A percentile compares a stretch with the other conserved stretches of the same genome.
Conservation (phyloP, 35 echinoderm and acorn worm species). For the Strongylocentrotus purpuratus region DNA sequence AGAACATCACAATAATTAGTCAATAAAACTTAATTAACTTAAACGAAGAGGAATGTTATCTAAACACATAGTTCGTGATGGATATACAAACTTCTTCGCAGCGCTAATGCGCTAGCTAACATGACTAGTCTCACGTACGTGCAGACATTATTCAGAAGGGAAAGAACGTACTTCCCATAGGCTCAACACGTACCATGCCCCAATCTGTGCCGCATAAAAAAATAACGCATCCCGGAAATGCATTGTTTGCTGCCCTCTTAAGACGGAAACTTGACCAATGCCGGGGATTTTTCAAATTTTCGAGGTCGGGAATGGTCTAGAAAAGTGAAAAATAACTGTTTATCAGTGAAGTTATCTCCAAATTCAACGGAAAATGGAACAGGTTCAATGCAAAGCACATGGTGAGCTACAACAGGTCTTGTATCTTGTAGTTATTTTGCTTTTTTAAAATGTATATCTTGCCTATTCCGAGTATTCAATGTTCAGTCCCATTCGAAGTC, state of each 20-base stretch:
- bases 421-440: neutral
- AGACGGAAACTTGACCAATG: neutral
- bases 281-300: conserved; percentile 3
- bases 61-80: too few species aligned
- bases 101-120: too few species aligned
- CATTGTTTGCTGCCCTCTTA: neutral
- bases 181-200: too few species aligned
- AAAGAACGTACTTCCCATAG: too few species aligned
- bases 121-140: too few species aligned
- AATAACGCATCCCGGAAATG: too few species aligned
- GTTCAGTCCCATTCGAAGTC: neutral
- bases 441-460: neutral
- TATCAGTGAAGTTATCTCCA: neutral
- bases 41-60: too few species aligned
- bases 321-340: neutral
- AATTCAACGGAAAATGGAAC: conserved; percentile 44
- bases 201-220: too few species aligned
- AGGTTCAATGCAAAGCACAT: conserved; percentile 58
- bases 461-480: neutral
- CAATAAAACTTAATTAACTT: too few species aligned
- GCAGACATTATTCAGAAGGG: too few species aligned
- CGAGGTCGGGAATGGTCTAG: neutral
- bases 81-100: too few species aligned
- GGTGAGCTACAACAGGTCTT: conserved; percentile 32
- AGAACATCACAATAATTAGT: too few species aligned